Evolutionary conservation across 2,113 vertebrate species (phyloP), one percentile per base, ranked within the genome.

Genomic region (Oreochromis niloticus): DNA sequence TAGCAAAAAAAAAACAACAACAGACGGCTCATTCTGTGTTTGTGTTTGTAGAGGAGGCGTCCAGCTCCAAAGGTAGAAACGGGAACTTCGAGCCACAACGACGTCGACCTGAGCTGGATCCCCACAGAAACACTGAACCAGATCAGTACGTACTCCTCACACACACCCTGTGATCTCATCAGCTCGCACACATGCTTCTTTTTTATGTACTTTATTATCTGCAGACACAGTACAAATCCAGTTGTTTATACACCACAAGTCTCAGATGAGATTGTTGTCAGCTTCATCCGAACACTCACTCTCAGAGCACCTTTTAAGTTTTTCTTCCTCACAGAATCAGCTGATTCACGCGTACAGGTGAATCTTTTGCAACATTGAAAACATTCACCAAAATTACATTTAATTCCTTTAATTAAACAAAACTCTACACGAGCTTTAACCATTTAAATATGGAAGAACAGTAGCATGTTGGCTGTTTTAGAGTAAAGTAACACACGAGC

Each of bases 21-120:
- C 66, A 43, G 66, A 71, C n/a, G 0, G 41, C 16, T 78, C 4
- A 50, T 30, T 32, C 43, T 78, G 2, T 17, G 9, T 82, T 34
- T 88, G 30, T 92, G 16, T 78, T 78, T 90, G 14, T 93, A 99
- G 98, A 97, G 98, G 94, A 96, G 98, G 94, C 97, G 99, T 92
- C 98, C 99, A 0, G 96, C 97, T 41, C 96, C 97, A 17, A 99
- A 99, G 91, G 98, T 99, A 63, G 99, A 99, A 90, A 99, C 98
- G 97, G 99, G 99, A 57, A 99, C 99, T 0, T 97, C 99, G 1
- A 99, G 96, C 94, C 98, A 99, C 94, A 99, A 97, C 1, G 97
- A 99, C 81, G 99, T 99, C 8, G 99, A 99, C 88, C 97, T 99
- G 97, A 99, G 98, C 94, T 99, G 98, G 99, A 99, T 99, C 95